These are phyloP conservation scores for Oceanites oceanicus DNA, from an alignment of 2,113 vertebrate species.

Conservation along the genomic window DNA sequence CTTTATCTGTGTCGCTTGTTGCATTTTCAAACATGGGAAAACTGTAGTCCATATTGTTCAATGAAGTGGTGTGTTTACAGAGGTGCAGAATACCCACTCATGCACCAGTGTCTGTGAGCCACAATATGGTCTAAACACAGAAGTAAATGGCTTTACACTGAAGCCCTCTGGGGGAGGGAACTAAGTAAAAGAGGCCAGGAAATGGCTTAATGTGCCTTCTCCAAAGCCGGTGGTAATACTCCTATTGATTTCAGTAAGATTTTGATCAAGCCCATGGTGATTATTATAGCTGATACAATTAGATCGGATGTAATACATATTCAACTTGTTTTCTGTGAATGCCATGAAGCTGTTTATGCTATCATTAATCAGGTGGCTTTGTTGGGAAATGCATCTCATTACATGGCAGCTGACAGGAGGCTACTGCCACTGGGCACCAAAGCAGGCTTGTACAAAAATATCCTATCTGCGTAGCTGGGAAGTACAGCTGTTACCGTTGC, in stretches of 20 bases:
- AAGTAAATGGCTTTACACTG: neutral
- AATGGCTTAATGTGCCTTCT: neutral
- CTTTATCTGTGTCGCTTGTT: neutral
- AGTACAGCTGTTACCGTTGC: neutral
- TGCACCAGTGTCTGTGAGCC: neutral
- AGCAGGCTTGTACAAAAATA: neutral
- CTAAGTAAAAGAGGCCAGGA: neutral
- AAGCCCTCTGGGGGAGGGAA: neutral
- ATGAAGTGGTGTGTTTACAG: neutral
- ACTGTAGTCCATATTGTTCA: neutral
- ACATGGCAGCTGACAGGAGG: neutral
- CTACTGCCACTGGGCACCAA: neutral
- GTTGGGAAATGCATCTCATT: slow-evolving; percentile 17
- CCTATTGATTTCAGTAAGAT: neutral
- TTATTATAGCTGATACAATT: neutral
- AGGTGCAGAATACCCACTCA: neutral
- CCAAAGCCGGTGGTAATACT: neutral
- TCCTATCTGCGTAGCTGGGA: neutral
- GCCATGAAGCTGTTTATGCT: slow-evolving; percentile 1
- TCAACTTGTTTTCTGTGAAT: neutral
- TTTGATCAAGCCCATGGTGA: neutral
- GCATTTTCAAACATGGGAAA: neutral
- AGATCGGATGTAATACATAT: neutral
- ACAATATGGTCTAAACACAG: neutral
- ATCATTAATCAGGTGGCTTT: slow-evolving; percentile 38